Conservation (phyloP, 1,140 invertebrate species). For the Brachionus manjavacas region DNA sequence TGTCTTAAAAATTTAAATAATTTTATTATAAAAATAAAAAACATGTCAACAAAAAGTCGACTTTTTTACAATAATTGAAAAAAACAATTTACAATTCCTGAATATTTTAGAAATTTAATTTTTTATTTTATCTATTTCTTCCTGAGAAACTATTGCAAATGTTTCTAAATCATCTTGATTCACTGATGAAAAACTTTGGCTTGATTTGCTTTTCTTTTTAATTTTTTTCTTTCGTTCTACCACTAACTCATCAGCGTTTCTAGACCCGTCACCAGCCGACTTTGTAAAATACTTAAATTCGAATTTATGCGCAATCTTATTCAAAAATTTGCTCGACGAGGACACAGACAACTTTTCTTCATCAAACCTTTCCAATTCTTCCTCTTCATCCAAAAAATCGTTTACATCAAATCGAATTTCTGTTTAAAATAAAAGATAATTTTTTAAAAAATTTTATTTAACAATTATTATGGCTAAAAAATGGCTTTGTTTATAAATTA, state of each 20-base stretch:
- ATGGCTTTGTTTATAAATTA: neutral
- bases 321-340: conserved; percentile 11
- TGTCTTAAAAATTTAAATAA: neutral
- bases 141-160: conserved; percentile 19
- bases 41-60: neutral
- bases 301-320: conserved; percentile 12
- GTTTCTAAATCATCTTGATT: conserved; percentile 20
- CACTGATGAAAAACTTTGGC: neutral
- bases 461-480: neutral
- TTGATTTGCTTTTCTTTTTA: conserved; percentile 19
- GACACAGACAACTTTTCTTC: conserved; percentile 9
- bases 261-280: neutral
- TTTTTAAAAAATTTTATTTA: neutral
- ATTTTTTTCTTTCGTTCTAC: conserved; percentile 2
- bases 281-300: conserved; percentile 29
- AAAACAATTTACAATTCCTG: neutral
- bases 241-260: neutral
- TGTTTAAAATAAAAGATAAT: neutral
- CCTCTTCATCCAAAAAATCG: neutral
- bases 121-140: conserved; percentile 32
- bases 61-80: neutral
- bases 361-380: neutral
- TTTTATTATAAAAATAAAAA: neutral
- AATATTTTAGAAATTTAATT: neutral
- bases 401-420: neutral